phyloP scores from a whole-genome alignment of 2,113 vertebrate species.

The Xiphophorus maculatus region DNA sequence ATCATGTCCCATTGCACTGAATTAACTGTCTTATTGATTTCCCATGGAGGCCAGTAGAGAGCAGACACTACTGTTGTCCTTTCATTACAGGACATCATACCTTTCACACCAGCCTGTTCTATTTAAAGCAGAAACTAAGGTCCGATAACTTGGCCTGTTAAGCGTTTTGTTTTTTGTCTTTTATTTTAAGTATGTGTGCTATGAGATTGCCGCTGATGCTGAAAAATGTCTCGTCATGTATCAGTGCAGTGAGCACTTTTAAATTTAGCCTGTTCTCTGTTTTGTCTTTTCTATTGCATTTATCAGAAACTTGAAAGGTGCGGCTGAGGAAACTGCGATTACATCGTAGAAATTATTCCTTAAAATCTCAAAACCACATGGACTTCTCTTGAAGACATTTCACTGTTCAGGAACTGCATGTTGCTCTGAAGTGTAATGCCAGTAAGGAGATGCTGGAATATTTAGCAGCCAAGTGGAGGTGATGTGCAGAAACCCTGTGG shows the following conservation, averaged over 20 bases:
- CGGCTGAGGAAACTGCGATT: background rate
- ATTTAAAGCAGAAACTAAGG: too few species aligned
- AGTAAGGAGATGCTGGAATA: background rate
- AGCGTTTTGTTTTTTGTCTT: background rate
- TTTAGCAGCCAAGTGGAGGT: too few species aligned
- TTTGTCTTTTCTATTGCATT: slow-evolving; percentile 12
- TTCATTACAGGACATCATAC: slow-evolving; percentile 2
- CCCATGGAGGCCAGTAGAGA: slow-evolving; percentile 53
- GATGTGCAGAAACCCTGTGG: too few species aligned
- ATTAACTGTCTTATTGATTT: slow-evolving; percentile 73
- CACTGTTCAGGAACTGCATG: background rate
- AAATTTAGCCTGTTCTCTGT: slow-evolving; percentile 13
- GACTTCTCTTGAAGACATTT: background rate
- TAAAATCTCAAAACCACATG: background rate
- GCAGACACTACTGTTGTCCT: slow-evolving; percentile 42
- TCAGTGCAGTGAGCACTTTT: background rate
- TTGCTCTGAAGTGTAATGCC: background rate
- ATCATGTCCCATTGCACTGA: slow-evolving; percentile 54
- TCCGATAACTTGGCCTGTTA: too few species aligned
- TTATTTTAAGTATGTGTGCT: background rate
- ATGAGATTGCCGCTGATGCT: background rate
- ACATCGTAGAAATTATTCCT: background rate
- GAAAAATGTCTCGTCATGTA: slow-evolving; percentile 16
- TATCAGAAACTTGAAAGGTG: background rate
- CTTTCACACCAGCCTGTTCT: background rate